Evolutionary conservation across 2,113 vertebrate genomes (phyloP).

Genomic region (Puffinus mauretanicus): DNA sequence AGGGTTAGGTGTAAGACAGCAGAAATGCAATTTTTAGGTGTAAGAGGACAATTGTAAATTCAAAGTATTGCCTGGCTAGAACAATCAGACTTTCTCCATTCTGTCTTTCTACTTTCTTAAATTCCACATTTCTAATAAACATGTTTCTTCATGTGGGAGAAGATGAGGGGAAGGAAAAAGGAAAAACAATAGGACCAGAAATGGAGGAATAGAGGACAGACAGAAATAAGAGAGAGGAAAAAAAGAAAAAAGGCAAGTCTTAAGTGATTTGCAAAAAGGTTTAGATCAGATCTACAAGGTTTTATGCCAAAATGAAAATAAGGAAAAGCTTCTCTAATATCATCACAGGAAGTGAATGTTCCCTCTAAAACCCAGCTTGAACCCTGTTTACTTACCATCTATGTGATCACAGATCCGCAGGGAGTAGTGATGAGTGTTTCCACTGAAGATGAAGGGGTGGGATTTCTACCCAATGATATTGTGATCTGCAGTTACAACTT

Average conservation of each 20-base stretch:
- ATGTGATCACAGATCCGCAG: background rate
- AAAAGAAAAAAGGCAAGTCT: background rate
- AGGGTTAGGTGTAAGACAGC: background rate
- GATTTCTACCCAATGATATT: background rate
- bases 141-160: background rate
- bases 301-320: background rate
- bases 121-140: background rate
- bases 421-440: background rate
- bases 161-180: background rate
- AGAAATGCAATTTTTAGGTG: background rate
- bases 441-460: background rate
- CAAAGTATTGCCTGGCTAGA: background rate
- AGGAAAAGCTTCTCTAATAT: background rate
- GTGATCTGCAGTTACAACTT: background rate
- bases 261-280: background rate
- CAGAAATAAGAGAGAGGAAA: background rate
- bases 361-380: background rate
- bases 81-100: background rate
- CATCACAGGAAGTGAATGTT: background rate
- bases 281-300: background rate
- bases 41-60: background rate
- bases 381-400: background rate
- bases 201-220: background rate
- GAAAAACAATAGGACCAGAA: background rate
- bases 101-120: background rate